These are phyloP conservation scores for Oscarella lobularis DNA, from an alignment of 37 sponge, comb jelly and placozoan genomes.

Conservation along the genomic window DNA sequence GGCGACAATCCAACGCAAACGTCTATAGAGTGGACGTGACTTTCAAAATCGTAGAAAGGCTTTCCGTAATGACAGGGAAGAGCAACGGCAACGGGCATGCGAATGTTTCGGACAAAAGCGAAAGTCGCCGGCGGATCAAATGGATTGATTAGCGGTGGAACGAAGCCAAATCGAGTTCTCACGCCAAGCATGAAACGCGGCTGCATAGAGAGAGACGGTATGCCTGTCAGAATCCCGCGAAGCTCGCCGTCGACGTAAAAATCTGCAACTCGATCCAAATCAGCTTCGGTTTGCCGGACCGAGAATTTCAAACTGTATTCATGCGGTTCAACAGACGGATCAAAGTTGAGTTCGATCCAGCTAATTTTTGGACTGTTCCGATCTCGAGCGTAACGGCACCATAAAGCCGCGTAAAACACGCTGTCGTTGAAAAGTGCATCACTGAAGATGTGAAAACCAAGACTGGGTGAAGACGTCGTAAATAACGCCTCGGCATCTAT, in stretches of 20 bases:
- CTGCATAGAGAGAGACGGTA: slow-evolving; percentile 25
- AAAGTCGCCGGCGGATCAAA: slow-evolving; percentile 17
- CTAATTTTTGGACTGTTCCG: background rate
- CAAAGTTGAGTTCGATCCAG: background rate
- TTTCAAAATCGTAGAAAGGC: slow-evolving; percentile 44
- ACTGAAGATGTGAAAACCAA: background rate
- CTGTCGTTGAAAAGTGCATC: background rate
- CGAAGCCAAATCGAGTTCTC: slow-evolving; percentile 28
- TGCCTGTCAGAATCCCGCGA: slow-evolving; percentile 22
- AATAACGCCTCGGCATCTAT: background rate
- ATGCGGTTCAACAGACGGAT: slow-evolving; percentile 1
- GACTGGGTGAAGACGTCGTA: no score
- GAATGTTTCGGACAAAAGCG: slow-evolving; percentile 35
- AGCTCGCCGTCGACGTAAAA: slow-evolving; percentile 30
- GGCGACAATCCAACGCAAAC: background rate
- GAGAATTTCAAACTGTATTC: background rate
- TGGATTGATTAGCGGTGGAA: slow-evolving; percentile 8
- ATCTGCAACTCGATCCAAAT: background rate
- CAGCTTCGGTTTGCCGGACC: background rate
- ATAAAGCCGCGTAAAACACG: background rate
- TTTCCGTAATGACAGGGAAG: slow-evolving; percentile 40
- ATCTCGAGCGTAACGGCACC: background rate
- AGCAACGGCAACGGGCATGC: slow-evolving; percentile 15
- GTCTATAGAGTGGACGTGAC: slow-evolving; percentile 29
- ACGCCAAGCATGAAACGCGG: slow-evolving; percentile 17